phyloP scores from a whole-genome alignment of 1,140 invertebrate species.

The Gyrodactylus bullatarudis region DNA sequence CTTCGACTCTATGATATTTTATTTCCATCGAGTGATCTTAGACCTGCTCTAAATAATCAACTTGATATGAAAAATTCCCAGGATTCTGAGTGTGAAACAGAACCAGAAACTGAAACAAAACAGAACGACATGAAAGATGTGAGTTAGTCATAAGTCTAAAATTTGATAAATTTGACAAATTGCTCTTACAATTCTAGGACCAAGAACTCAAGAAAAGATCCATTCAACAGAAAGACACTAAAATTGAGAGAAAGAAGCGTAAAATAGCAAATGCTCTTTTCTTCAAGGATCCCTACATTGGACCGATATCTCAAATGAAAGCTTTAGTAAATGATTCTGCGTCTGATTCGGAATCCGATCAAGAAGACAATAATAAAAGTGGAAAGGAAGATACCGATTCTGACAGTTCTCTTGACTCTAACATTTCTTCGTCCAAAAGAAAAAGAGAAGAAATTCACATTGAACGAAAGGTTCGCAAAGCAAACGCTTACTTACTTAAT shows the following conservation, averaged over 20 bases:
- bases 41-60: background rate
- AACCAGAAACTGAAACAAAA: background rate
- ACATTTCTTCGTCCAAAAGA: background rate
- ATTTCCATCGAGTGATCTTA: conserved; percentile 2
- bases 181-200: no score
- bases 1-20: conserved; percentile 1
- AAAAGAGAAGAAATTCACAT: no score
- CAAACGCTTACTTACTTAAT: background rate
- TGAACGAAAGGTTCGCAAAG: background rate
- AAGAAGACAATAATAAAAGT: no score
- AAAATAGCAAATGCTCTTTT: background rate
- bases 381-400: background rate
- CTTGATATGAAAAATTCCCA: no score
- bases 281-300: background rate
- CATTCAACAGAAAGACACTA: no score
- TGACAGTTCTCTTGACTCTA: background rate
- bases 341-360: background rate
- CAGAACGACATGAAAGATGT: background rate
- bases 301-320: background rate
- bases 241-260: background rate
- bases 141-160: no score
- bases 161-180: no score
- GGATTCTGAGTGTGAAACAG: no score
- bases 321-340: background rate
- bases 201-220: no score